Evolutionary conservation across 2,113 vertebrate species (phyloP).

Genomic region (Pituophis catenifer): DNA sequence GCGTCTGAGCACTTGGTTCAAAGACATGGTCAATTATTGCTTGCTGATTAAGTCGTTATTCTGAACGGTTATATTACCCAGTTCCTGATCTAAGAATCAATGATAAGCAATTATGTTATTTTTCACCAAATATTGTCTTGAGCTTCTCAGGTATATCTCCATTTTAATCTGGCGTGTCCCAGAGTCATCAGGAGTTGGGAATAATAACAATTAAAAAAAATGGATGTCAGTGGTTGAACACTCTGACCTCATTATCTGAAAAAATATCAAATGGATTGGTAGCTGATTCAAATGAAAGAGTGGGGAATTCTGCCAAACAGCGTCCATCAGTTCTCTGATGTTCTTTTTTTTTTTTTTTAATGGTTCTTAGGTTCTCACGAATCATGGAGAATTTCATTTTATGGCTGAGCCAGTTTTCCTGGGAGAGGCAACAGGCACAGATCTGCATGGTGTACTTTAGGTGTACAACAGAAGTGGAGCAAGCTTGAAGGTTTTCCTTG

Average conservation of each 20-base stretch:
- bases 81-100: not conserved
- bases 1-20: not conserved
- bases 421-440: constrained; percentile 76
- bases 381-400: constrained; percentile 54
- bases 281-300: not conserved
- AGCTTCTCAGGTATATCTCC: not conserved
- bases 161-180: not conserved
- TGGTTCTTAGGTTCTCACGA: not conserved
- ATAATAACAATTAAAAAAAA: not conserved
- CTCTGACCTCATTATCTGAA: not conserved
- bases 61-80: not conserved
- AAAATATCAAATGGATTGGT: not conserved
- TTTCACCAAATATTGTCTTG: not conserved
- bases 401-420: constrained; percentile 66
- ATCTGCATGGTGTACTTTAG: constrained; percentile 56
- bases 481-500: constrained; percentile 34
- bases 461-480: constrained; percentile 8
- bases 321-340: not conserved
- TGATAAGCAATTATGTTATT: not conserved
- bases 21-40: not conserved
- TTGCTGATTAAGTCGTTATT: not conserved
- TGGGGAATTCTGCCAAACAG: not conserved
- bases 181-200: not conserved
- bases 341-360: not conserved
- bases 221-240: not conserved